Percentiles rank a stretch among this genome's conserved stretches.
Conservation (phyloP, 2,888 invertebrate genomes). For the Drosophila setosimentum region DNA sequence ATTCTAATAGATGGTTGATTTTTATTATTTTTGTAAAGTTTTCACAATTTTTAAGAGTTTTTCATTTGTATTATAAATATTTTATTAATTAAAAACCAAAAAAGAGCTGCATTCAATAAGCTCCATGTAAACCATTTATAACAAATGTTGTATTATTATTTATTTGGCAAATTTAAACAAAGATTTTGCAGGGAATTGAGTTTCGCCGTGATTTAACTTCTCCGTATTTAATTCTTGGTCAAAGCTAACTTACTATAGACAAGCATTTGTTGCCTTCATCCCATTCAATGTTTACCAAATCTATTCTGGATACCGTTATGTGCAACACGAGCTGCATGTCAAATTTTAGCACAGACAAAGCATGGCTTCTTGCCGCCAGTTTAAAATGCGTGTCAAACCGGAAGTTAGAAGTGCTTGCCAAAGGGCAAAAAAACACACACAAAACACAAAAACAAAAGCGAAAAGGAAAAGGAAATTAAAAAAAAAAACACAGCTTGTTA, state of each 20-base stretch:
- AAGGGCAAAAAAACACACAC: conserved; percentile 29
- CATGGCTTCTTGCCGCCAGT: conserved; percentile 25
- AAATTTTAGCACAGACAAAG: conserved; percentile 1
- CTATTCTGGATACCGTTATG: conserved; percentile 17
- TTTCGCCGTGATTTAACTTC: background rate
- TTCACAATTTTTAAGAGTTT: no score
- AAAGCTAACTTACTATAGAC: no score
- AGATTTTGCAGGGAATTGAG: background rate
- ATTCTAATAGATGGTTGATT: background rate
- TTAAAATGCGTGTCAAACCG: conserved; percentile 60
- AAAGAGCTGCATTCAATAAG: no score
- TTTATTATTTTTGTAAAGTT: background rate
- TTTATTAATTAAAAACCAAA: no score
- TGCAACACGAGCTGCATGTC: conserved; percentile 6
- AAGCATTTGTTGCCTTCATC: background rate
- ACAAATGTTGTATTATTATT: background rate
- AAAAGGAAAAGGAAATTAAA: no score
- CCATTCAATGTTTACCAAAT: background rate
- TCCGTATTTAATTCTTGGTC: background rate
- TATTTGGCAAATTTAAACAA: background rate
- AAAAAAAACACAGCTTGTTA: conserved; percentile 71
- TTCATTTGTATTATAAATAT: no score
- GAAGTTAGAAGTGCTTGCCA: conserved; percentile 61
- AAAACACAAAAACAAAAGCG: conserved; percentile 15
- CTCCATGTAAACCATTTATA: no score